Evolutionary conservation across 2,888 invertebrate genomes (phyloP), one percentile per base, ranked within the genome.

Genomic region (Heliconius aoede): DNA sequence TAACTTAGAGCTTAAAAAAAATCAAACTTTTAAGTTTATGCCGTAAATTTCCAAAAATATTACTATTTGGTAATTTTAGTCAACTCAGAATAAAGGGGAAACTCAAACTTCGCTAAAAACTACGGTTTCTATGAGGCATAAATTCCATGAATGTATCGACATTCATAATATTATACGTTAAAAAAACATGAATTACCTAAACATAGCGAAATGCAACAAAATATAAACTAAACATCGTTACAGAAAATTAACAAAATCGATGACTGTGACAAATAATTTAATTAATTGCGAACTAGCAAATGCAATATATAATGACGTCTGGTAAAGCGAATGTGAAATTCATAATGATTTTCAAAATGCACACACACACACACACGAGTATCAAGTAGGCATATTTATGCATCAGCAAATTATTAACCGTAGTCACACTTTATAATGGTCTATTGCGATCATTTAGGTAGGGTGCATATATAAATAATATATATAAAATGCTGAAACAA

Each of bases 321-420:
- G 7, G 28, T 51, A 69, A 69, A 55, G 55, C 30, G 51, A 72
- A 72, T 60, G 72, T 60, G 40, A 72, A 72, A 60, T 28, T 72
- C 61, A 61, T 60, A 72, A 32, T 60, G 18, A 40, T 61, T 72
- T 72, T 36, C 72, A 61, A 60, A 61, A 72, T 72, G 60, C n/a
- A n/a, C n/a, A n/a, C n/a, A n/a, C n/a, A 72, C 24, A 11, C 24
- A 32, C 36, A 32, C 40, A 60, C 18, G 60, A 26, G 26, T 28
- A 7, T 0, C 46, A 18, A 46, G 46, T 58, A 58, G 36, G 72
- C 58, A 15, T 72, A 36, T 72, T 72, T 72, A 61, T 72, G 61
- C 72, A 61, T 61, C 72, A 72, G 61, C 36, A 28, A 36, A 36
- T 36, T 18, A 28, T 60, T 61, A 36, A 72, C 40, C 40, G 26